Percentiles rank a stretch among this genome's conserved stretches.
phyloP scores from a whole-genome alignment of 2,888 invertebrate genomes.

The Entomobrya multifasciata region DNA sequence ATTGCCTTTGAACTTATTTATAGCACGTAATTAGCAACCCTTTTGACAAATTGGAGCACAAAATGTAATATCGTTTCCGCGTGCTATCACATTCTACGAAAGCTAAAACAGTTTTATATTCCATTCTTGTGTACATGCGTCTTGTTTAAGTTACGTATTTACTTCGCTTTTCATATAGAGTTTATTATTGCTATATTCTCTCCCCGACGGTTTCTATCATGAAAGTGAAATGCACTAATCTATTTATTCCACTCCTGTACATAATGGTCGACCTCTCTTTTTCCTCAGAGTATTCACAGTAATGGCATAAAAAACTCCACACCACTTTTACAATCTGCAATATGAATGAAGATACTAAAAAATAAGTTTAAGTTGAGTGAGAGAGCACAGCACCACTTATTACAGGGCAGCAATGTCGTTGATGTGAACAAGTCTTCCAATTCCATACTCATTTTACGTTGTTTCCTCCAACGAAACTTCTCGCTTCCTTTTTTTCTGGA shows the following conservation, averaged over 20 bases:
- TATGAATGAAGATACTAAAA: slow-evolving; percentile 37
- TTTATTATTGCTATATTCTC: slow-evolving; percentile 23
- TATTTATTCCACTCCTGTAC: slow-evolving; percentile 43
- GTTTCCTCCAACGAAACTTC: not conserved
- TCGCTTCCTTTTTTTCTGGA: not conserved
- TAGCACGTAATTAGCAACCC: too few relatives aligned
- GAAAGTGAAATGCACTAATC: slow-evolving; percentile 42
- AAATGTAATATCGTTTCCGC: too few relatives aligned
- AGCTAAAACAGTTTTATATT: too few relatives aligned
- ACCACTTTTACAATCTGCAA: slow-evolving; percentile 21
- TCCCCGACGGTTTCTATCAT: slow-evolving; percentile 28
- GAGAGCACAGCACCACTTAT: slow-evolving; percentile 49
- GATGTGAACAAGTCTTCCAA: slow-evolving; percentile 32
- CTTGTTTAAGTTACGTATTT: too few relatives aligned
- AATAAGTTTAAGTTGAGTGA: slow-evolving; percentile 44
- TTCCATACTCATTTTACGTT: slow-evolving; percentile 22
- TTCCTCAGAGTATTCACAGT: slow-evolving; percentile 19
- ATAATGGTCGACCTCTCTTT: slow-evolving; percentile 33
- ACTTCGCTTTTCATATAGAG: too few relatives aligned
- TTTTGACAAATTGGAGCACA: too few relatives aligned
- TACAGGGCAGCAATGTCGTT: slow-evolving; percentile 40
- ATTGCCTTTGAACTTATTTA: too few relatives aligned
- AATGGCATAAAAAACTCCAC: not conserved
- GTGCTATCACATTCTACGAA: too few relatives aligned
- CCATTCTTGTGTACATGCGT: too few relatives aligned